Base-by-base conservation (phyloP, 2,888 invertebrate genomes). In the Drosophila peninsularis region DNA sequence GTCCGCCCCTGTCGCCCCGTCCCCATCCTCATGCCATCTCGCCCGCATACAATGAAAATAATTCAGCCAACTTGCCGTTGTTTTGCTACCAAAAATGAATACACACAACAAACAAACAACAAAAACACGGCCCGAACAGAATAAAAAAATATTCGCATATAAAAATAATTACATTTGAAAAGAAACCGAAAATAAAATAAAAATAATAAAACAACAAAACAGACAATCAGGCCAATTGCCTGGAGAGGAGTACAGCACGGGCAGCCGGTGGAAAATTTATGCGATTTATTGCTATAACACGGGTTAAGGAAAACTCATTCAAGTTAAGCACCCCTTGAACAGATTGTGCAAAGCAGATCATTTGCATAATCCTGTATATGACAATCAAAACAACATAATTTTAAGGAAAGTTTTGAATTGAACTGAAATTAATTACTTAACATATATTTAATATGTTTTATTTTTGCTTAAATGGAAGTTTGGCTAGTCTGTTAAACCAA, bases 101-200 rank as follows among this genome's bases (percentile, higher is more conserved):
- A 62, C 66, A 44, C 13, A 68, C 37, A 36, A 68, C 37, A 36
- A 45, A 68, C 41, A 37, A 42, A 50, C 37, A 36, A 50, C 37
- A 65, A 64, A 57, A 62, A 68, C 30, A 54, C 17, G 24, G 56
- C 14, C 39, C 47, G 52, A 37, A 49, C 42, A 64, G 60, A 69
- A 57, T 60, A 54, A 47, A 62, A 47, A 62, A 62, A 61, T 21
- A 42, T 66, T 69, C 70, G 67, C 82, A 75, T 68, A 74, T 69
- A 71, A 75, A 71, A 80, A 80, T 77, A 79, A 79, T 82, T 79
- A 72, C 66, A 76, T 82, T 81, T 75, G 80, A 82, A 79, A 68
- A 70, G 64, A 80, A 75, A 77, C 71, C 58, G 71, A 79, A 70
- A 73, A 47, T 55, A 60, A 75, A 63, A 50, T 36, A 37, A 36